Evolutionary conservation across 2,888 invertebrate species (phyloP).

Genomic region (Latheticus oryzae): DNA sequence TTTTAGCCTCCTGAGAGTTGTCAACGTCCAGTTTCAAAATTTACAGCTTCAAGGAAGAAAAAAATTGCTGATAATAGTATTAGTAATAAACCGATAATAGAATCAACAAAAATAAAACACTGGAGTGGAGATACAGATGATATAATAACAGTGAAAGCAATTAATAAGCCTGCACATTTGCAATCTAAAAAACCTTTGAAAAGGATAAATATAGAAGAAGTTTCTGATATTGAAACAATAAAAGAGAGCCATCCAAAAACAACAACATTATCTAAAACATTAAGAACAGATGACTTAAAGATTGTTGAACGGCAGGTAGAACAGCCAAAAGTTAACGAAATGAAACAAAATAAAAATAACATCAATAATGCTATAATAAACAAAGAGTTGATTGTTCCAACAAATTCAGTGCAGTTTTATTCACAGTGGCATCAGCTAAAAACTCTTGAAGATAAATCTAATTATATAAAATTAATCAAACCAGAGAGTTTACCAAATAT

Average conservation of each 20-base stretch:
- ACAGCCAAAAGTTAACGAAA: conserved; percentile 5
- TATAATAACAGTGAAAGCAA: conserved; percentile 64
- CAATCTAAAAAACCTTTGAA: conserved; percentile 74
- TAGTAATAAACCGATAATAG: conserved; percentile 5
- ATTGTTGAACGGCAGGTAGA: conserved; percentile 47
- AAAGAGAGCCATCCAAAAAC: conserved; percentile 20
- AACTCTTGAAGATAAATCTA: conserved; percentile 67
- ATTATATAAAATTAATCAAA: conserved; percentile 72
- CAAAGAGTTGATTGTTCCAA: conserved; percentile 66
- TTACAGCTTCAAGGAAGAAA: conserved; percentile 55
- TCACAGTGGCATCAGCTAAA: conserved; percentile 72
- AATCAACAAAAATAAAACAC: conserved; percentile 65
- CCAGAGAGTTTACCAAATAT: conserved; percentile 71
- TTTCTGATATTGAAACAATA: conserved; percentile 24
- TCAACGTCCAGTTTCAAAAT: conserved; percentile 55
- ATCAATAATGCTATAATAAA: conserved; percentile 39
- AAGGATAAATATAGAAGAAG: conserved; percentile 62
- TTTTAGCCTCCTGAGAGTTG: conserved; percentile 2
- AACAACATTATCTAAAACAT: conserved; percentile 32
- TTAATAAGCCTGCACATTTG: conserved; percentile 74
- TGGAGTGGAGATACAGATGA: conserved; percentile 60
- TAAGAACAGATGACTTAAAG: conserved; percentile 54
- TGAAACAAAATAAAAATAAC: conserved; percentile 29
- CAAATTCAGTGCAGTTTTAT: conserved; percentile 75
- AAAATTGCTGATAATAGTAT: conserved; percentile 7